Evolutionary conservation across 1,140 invertebrate species (phyloP).

Genomic region (Sesamia nonagrioides): DNA sequence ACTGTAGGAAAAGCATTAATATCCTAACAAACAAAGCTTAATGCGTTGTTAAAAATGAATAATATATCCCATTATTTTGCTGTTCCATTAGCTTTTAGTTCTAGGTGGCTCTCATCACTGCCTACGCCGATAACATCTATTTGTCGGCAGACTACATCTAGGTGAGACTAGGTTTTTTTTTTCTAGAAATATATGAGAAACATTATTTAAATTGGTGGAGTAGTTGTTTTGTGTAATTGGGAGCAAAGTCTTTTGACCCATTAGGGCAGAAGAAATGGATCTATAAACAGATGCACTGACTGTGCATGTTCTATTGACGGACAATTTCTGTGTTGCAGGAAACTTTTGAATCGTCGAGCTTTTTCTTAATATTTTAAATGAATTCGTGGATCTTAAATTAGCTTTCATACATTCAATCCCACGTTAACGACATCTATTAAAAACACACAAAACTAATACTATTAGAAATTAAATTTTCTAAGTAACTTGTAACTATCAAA

Average conservation of each 20-base stretch:
- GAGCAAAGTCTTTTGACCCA: no score
- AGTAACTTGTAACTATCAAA: slow-evolving; percentile 1
- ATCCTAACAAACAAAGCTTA: slow-evolving; percentile 42
- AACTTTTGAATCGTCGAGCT: no score
- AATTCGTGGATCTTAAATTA: no score
- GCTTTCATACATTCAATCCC: neutral
- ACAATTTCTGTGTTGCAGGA: no score
- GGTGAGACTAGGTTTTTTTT: slow-evolving; percentile 1
- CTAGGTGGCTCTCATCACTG: slow-evolving; percentile 50
- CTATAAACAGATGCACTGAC: no score
- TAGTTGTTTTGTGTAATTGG: neutral
- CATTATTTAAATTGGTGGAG: neutral
- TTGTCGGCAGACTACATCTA: slow-evolving; percentile 32
- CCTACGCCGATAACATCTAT: slow-evolving; percentile 46
- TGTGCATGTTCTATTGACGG: no score
- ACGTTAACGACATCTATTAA: neutral
- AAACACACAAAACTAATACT: neutral
- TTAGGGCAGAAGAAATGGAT: no score
- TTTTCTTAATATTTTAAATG: no score
- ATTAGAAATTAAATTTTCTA: neutral
- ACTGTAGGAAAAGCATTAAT: slow-evolving; percentile 13
- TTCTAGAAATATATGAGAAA: neutral
- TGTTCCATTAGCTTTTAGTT: slow-evolving; percentile 59
- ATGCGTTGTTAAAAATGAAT: slow-evolving; percentile 53
- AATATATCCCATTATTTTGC: slow-evolving; percentile 53